phyloP scores from a whole-genome alignment of 1,140 invertebrate genomes.

The Lerema accius region DNA sequence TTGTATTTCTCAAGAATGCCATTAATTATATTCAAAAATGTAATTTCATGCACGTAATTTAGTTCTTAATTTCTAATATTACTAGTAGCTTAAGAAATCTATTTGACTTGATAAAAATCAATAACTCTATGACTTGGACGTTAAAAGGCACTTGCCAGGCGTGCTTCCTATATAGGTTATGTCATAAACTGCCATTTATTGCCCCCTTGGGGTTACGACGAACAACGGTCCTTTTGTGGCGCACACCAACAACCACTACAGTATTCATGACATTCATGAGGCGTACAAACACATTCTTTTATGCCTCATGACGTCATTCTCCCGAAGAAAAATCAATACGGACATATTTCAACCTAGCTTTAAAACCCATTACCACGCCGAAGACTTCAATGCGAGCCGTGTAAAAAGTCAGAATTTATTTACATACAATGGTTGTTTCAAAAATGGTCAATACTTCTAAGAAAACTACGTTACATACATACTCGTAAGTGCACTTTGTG shows the following conservation, averaged over 20 bases:
- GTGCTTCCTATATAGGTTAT: background rate
- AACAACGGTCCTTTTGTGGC: constrained; percentile 4
- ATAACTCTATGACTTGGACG: background rate
- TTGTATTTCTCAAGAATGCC: too few species aligned
- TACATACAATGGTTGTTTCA: constrained; percentile 27
- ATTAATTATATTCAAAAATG: too few species aligned
- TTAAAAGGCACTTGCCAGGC: too few species aligned
- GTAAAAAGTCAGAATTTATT: constrained; percentile 27
- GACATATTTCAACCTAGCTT: constrained; percentile 10
- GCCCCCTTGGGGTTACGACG: background rate
- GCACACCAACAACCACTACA: constrained; percentile 6
- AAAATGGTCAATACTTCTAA: constrained; percentile 22
- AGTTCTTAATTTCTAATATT: too few species aligned
- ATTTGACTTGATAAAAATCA: background rate
- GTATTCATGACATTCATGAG: constrained; percentile 14
- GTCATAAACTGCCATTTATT: constrained; percentile 14
- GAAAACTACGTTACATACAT: constrained; percentile 17
- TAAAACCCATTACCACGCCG: constrained; percentile 18
- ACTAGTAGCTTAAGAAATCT: too few species aligned
- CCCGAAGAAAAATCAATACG: constrained; percentile 8
- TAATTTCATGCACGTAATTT: too few species aligned
- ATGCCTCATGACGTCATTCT: constrained; percentile 6
- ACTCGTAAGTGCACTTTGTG: constrained; percentile 2
- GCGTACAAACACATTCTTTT: constrained; percentile 13
- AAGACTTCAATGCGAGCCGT: constrained; percentile 6